These are phyloP conservation scores for Lycaon pictus DNA, from an alignment of 2,113 vertebrate genomes.

Conservation along the genomic window DNA sequence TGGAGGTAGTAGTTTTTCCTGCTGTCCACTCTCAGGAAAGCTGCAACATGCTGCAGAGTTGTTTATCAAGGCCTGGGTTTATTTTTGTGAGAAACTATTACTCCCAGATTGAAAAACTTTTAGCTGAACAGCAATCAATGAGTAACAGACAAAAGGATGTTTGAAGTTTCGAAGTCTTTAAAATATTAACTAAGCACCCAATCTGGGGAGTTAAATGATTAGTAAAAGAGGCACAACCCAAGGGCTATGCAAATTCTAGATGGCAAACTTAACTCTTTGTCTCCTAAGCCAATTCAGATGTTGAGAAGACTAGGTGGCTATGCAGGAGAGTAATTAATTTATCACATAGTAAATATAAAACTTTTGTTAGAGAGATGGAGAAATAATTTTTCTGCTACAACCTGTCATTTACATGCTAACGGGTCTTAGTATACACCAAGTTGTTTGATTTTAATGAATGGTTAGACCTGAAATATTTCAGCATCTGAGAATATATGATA, in stretches of 20 bases:
- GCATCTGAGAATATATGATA: conserved; percentile 15
- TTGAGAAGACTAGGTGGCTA: not conserved
- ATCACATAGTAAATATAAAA: not conserved
- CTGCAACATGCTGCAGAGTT: conserved; percentile 80
- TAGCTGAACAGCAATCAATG: conserved; percentile 87
- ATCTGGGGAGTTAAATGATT: conserved; percentile 61
- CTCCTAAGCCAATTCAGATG: not conserved
- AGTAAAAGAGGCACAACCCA: not conserved
- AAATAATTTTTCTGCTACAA: not conserved
- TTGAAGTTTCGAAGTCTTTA: conserved; percentile 85
- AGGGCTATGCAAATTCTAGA: not conserved
- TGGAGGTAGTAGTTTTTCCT: conserved; percentile 74
- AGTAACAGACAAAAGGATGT: conserved; percentile 85
- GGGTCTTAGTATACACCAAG: not conserved
- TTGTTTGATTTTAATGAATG: conserved; percentile 53
- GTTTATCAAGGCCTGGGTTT: conserved; percentile 86
- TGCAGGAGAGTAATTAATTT: not conserved
- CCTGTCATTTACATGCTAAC: not conserved
- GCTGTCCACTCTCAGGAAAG: conserved; percentile 68
- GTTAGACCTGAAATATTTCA: conserved; percentile 42
- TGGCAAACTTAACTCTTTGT: not conserved
- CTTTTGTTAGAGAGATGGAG: not conserved
- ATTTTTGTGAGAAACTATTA: conserved; percentile 87
- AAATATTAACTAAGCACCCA: conserved; percentile 75
- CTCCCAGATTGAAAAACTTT: conserved; percentile 88